Conservation (phyloP, 2,888 invertebrate species). For the Carpatolechia fugitivella region DNA sequence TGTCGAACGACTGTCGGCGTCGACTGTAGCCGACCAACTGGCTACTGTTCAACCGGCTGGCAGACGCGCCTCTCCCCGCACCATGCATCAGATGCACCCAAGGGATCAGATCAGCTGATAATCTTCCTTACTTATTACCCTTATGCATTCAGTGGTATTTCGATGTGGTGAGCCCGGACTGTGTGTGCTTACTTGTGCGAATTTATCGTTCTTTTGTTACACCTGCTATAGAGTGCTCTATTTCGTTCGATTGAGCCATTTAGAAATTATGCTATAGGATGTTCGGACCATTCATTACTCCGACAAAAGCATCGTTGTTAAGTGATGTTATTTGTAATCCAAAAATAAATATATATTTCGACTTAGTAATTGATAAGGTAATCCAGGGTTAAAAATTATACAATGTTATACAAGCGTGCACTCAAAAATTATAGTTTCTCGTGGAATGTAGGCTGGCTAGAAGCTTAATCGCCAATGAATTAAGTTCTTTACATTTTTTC, state of each 20-base stretch:
- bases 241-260: neutral
- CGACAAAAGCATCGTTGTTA: too few species aligned
- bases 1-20: constrained; percentile 35
- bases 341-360: too few species aligned
- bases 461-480: too few species aligned
- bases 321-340: too few species aligned
- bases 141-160: neutral
- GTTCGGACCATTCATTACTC: too few species aligned
- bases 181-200: neutral
- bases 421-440: too few species aligned
- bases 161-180: neutral
- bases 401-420: too few species aligned
- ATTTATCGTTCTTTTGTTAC: neutral
- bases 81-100: constrained; percentile 24
- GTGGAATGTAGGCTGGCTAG: too few species aligned
- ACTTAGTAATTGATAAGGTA: too few species aligned
- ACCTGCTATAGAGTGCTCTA: neutral
- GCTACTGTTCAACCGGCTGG: constrained; percentile 23
- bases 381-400: too few species aligned
- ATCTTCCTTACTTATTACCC: constrained; percentile 25
- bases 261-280: too few species aligned
- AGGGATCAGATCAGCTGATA: constrained; percentile 48
- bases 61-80: constrained; percentile 33
- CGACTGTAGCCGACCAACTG: constrained; percentile 58
- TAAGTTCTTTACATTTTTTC: too few species aligned